Percentiles rank a stretch among this genome's conserved stretches.
These are phyloP conservation scores for Drosophila kikkawai DNA, from an alignment of 1,140 invertebrate species.

Conservation along the genomic window DNA sequence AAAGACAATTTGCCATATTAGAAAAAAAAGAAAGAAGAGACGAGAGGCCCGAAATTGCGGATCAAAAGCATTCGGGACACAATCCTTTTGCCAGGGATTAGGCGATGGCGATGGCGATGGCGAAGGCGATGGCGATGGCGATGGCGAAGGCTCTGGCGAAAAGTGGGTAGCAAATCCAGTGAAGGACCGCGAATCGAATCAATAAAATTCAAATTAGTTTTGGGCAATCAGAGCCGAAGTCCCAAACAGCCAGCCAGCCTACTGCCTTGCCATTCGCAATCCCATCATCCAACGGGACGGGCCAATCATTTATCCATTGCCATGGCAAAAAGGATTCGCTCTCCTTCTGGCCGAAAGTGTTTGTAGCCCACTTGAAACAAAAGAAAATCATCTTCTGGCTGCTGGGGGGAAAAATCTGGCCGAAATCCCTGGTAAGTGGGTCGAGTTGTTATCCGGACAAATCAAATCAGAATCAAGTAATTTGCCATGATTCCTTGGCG, in stretches of 20 bases:
- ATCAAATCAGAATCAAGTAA: conserved; percentile 84
- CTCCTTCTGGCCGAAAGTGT: conserved; percentile 49
- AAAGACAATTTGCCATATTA: conserved; percentile 75
- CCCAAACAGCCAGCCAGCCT: conserved; percentile 1
- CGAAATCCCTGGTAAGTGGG: conserved; percentile 10
- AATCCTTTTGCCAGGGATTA: conserved; percentile 60
- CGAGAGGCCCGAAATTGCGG: conserved; percentile 3
- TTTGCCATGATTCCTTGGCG: conserved; percentile 72
- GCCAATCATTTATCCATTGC: conserved; percentile 79
- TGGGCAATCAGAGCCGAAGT: conserved; percentile 65
- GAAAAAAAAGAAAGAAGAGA: conserved; percentile 18
- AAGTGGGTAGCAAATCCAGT: conserved; percentile 30
- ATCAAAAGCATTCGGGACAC: conserved; percentile 52
- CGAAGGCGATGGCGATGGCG: neutral
- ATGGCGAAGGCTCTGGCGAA: conserved; percentile 10
- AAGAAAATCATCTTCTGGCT: conserved; percentile 33
- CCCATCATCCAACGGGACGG: conserved; percentile 12
- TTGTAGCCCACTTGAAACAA: conserved; percentile 75
- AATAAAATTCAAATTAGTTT: conserved; percentile 84
- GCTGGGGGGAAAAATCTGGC: neutral
- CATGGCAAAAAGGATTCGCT: conserved; percentile 66
- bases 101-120: neutral
- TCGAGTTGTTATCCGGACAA: conserved; percentile 69
- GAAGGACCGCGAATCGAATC: conserved; percentile 69
- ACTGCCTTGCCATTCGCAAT: conserved; percentile 20